Evolutionary conservation across 2,888 invertebrate genomes (phyloP).

Genomic region (Drosophila testacea): DNA sequence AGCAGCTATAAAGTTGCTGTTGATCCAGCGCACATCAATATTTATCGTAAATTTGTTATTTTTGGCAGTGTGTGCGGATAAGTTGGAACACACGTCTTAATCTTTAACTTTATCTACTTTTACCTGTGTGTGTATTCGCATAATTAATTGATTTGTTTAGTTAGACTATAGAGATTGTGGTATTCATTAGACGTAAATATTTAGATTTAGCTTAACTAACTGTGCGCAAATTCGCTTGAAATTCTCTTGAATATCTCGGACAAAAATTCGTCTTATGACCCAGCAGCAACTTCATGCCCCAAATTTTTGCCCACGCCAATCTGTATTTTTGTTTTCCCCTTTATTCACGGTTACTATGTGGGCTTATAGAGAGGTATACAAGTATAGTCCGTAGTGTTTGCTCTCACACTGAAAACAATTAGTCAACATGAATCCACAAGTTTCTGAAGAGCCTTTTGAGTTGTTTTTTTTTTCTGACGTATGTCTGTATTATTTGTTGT

Average conservation of each 20-base stretch:
- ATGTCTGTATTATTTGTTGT: conserved; percentile 33
- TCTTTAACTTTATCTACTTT: conserved; percentile 45
- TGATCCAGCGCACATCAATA: conserved; percentile 53
- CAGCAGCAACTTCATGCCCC: conserved; percentile 55
- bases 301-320: conserved; percentile 52
- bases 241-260: conserved; percentile 42
- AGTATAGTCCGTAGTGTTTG: conserved; percentile 38
- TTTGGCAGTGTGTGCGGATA: conserved; percentile 63
- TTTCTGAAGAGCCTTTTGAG: conserved; percentile 53
- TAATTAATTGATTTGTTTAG: conserved; percentile 80
- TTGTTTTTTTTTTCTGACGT: conserved; percentile 18
- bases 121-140: conserved; percentile 45
- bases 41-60: conserved; percentile 70
- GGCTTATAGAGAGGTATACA: conserved; percentile 35
- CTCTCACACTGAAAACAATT: conserved; percentile 58
- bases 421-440: conserved; percentile 75
- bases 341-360: conserved; percentile 53
- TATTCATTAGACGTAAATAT: conserved; percentile 67
- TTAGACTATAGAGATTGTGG: conserved; percentile 59
- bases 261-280: conserved; percentile 27
- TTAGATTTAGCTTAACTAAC: conserved; percentile 73
- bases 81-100: conserved; percentile 46
- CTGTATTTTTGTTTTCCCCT: conserved; percentile 5
- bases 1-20: conserved; percentile 68
- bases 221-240: conserved; percentile 65